Evolutionary conservation across 2,113 vertebrate species (phyloP).

Genomic region (Euleptes europaea): DNA sequence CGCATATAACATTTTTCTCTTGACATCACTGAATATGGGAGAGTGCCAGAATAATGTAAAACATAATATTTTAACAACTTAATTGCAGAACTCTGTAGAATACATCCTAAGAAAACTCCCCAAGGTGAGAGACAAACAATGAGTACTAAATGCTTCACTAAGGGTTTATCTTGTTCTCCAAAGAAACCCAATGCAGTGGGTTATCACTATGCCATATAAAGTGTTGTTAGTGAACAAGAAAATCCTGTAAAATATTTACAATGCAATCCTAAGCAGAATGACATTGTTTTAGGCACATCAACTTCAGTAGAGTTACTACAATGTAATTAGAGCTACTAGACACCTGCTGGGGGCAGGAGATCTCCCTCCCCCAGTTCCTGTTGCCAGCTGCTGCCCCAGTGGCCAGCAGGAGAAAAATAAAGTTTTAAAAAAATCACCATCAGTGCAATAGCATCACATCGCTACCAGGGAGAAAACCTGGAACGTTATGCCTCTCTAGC

Average conservation of each 20-base stretch:
- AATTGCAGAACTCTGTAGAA: neutral
- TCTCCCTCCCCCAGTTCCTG: too few species aligned
- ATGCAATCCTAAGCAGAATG: neutral
- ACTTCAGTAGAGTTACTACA: too few species aligned
- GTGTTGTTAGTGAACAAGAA: neutral
- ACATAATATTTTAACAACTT: neutral
- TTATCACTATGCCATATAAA: neutral
- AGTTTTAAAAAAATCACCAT: too few species aligned
- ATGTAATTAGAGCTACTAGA: too few species aligned
- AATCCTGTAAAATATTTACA: neutral
- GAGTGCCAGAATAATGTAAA: neutral
- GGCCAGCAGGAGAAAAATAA: too few species aligned
- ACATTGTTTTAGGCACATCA: neutral
- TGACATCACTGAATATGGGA: neutral
- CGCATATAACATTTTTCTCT: neutral
- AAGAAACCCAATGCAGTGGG: neutral
- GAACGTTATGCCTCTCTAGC: too few species aligned
- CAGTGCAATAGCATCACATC: too few species aligned
- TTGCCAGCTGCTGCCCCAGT: too few species aligned
- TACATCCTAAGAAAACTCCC: neutral
- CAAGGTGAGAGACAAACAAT: neutral
- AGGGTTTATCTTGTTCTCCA: neutral
- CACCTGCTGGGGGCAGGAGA: too few species aligned
- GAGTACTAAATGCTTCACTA: neutral
- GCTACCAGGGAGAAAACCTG: too few species aligned